Base-by-base conservation (phyloP, 2,113 vertebrate species). In the Condylura cristata region DNA sequence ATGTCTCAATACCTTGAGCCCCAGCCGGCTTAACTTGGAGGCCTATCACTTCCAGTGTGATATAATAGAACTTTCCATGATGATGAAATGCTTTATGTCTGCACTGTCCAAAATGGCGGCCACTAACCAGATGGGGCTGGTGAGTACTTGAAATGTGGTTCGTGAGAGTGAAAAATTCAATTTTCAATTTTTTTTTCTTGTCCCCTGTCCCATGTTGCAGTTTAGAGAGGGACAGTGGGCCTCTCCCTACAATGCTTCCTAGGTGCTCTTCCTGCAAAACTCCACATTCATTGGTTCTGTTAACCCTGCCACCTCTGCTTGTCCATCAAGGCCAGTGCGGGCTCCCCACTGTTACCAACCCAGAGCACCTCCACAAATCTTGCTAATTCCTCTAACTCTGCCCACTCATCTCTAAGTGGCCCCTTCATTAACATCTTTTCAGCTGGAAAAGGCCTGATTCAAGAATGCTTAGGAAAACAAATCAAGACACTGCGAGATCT, bases 171-270 rank as follows among this genome's bases (percentile, higher is more conserved):
- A 93, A n/a, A 37, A 71, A 89, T 1, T 46, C 13, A 75, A 79
- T 93, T 84, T 76, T 60, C 51, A 76, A n/a, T 75, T 70, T 14
- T 41, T 63, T 65, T 71, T 70, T 30, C 14, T 70, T 72, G 17
- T 5, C 56, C 22, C 8, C 32, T 61, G 26, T 6, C n/a, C 30
- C 3, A 18, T 6, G 53, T 28, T 80, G 18, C 30, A 70, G 8
- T 84, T 75, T 56, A 41, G 37, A 2, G 65, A 81, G 30, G 66
- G 32, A 82, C 32, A 13, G 1, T 66, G 5, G 53, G 3, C 0
- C 44, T 10, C 6, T 22, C 8, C 6, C 24, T 8, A 5, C 0
- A 20, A 3, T 2, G 0, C 30, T 48, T 48, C 32, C 32, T 44
- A 17, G 34, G 20, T 83, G 24, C 18, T 0, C 13, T 60, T 61